These are phyloP conservation scores for Mantis religiosa DNA, from an alignment of 2,888 invertebrate genomes.

Conservation along the genomic window DNA sequence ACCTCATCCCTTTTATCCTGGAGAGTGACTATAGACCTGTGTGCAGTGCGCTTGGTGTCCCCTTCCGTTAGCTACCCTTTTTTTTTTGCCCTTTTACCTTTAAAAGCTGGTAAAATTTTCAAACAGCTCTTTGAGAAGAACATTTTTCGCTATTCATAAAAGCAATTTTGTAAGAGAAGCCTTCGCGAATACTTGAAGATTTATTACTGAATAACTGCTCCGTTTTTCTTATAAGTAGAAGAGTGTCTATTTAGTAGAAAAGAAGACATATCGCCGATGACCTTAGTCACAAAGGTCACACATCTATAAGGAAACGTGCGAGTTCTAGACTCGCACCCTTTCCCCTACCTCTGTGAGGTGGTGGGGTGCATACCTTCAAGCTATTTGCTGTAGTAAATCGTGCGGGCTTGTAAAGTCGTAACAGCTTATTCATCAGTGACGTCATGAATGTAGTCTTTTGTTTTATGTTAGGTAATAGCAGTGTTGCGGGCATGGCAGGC, in stretches of 20 bases:
- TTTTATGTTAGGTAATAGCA: slow-evolving; percentile 10
- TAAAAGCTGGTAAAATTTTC: no score
- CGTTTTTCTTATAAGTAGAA: neutral
- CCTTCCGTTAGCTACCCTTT: no score
- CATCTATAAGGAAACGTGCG: neutral
- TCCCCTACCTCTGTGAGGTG: neutral
- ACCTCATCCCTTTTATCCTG: no score
- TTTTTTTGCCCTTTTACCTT: no score
- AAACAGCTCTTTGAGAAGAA: no score
- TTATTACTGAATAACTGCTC: neutral
- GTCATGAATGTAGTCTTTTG: slow-evolving; percentile 7
- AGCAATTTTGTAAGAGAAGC: no score
- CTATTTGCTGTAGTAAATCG: slow-evolving; percentile 11
- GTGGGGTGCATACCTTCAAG: slow-evolving; percentile 7
- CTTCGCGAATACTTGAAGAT: neutral
- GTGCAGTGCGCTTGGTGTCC: no score
- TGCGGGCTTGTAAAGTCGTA: neutral
- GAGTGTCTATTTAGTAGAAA: neutral
- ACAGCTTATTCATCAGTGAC: slow-evolving; percentile 2
- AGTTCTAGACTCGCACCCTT: neutral
- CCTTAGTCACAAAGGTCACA: neutral
- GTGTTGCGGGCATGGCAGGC: neutral
- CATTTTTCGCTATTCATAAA: no score
- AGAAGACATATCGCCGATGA: slow-evolving; percentile 2
- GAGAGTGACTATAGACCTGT: no score